phyloP scores from a whole-genome alignment of 2,888 invertebrate genomes.

The Biston stratarius region DNA sequence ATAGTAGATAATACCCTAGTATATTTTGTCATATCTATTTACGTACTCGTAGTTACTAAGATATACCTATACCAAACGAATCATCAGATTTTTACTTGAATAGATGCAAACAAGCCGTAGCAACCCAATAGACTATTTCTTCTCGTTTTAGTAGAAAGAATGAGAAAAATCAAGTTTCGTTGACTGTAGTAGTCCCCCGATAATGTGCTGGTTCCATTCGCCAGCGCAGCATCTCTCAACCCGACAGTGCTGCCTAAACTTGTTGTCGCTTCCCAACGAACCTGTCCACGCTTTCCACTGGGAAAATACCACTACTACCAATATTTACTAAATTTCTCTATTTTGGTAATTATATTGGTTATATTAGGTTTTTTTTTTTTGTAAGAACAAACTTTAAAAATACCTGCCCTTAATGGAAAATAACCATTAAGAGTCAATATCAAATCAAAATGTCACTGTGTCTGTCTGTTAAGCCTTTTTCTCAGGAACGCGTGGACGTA shows the following conservation, averaged over 20 bases:
- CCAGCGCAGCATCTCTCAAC: slow-evolving; percentile 23
- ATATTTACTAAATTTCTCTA: neutral
- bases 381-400: too few relatives aligned
- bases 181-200: neutral
- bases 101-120: too few relatives aligned
- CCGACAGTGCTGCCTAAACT: slow-evolving; percentile 35
- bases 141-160: neutral
- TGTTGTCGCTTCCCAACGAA: slow-evolving; percentile 24
- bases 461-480: too few relatives aligned
- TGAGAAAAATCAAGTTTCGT: neutral
- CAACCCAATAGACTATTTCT: too few relatives aligned
- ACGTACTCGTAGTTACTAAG: neutral
- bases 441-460: too few relatives aligned
- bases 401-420: too few relatives aligned
- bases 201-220: neutral
- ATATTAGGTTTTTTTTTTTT: too few relatives aligned
- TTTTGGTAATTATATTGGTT: too few relatives aligned
- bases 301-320: neutral
- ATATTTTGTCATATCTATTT: neutral
- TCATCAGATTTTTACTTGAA: too few relatives aligned
- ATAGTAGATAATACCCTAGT: neutral
- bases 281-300: slow-evolving; percentile 36
- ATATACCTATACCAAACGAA: neutral
- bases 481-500: too few relatives aligned
- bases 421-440: too few relatives aligned